Evolutionary conservation across 1,140 invertebrate genomes (phyloP), one percentile per base, ranked within the genome.

Genomic region (Lordiphosa clarofinis): DNA sequence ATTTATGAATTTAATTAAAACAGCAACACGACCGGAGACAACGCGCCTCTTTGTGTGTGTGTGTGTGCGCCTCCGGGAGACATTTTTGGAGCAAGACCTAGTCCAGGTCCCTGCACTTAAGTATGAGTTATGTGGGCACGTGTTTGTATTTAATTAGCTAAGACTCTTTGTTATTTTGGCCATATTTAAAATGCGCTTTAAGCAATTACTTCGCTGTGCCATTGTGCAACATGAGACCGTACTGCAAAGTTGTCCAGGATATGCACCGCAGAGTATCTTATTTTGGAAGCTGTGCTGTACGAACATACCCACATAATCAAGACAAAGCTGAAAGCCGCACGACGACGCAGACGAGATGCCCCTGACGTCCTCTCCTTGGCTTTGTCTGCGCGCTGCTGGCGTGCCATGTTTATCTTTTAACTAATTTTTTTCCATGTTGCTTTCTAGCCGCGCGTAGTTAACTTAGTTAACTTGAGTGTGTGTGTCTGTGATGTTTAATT

Each of bases 391-490:
- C 73, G 68, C 73, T 76, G 62, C 67, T 78, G 73, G 73, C 73
- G 73, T 78, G 76, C 69, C 78, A 84, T 84, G 78, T 84, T 84
- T 84, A 84, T 84, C 78, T 84, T 84, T 84, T 73, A 84, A 84
- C 78, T 84, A 84, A 78, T 78, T 84, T 84, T 82, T 84, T 84
- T 84, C 76, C 78, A 78, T 82, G 78, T 73, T 79, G 59, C 73
- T 54, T 67, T 36, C 56, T 59, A 49, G 52, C 42, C 68, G 70
- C 57, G 73, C 58, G 70, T 65, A 70, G 68, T 73, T 84, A 76
- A 73, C 78, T 69, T 69, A 70, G 68, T 73, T 76, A 76, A 73
- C 78, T 69, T 69, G 63, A 19, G 19, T 19, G 19, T 72, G 54
- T 47, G 39, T 57, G 60, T 73, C 54, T 40, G 36, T 74, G 65